phyloP scores from a whole-genome alignment of 2,888 invertebrate species.

The Pegoplata infirma region DNA sequence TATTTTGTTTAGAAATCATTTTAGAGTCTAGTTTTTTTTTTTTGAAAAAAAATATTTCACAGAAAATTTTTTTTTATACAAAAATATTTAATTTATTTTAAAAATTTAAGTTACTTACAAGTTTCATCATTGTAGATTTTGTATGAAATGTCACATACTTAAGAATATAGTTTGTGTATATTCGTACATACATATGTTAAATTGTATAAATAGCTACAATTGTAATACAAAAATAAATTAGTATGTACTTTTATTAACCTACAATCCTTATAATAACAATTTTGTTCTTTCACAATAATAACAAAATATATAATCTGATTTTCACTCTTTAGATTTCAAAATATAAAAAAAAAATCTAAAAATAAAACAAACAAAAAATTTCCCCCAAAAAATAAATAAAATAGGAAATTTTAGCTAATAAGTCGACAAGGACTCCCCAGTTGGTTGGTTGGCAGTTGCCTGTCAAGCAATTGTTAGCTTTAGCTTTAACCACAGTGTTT shows the following conservation, averaged over 20 bases:
- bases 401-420: constrained; percentile 44
- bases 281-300: constrained; percentile 28
- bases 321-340: not conserved
- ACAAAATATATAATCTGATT: constrained; percentile 38
- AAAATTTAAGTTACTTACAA: too few relatives aligned
- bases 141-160: too few relatives aligned
- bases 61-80: too few relatives aligned
- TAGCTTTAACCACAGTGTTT: constrained; percentile 35
- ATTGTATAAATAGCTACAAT: not conserved
- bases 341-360: not conserved
- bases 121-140: too few relatives aligned
- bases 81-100: too few relatives aligned
- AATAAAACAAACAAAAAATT: not conserved
- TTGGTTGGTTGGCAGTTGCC: constrained; percentile 27
- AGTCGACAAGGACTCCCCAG: constrained; percentile 46
- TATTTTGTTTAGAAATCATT: too few relatives aligned
- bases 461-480: constrained; percentile 33
- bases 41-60: too few relatives aligned
- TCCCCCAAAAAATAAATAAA: not conserved
- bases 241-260: not conserved
- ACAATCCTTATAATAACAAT: constrained; percentile 40
- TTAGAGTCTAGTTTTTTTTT: too few relatives aligned
- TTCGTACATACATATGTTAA: too few relatives aligned
- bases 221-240: constrained; percentile 7
- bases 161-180: too few relatives aligned